A percentile compares a stretch with the other conserved stretches of the same genome.
phyloP scores from a whole-genome alignment of 2,797 vertebrate genomes.

The Dryobates pubescens region DNA sequence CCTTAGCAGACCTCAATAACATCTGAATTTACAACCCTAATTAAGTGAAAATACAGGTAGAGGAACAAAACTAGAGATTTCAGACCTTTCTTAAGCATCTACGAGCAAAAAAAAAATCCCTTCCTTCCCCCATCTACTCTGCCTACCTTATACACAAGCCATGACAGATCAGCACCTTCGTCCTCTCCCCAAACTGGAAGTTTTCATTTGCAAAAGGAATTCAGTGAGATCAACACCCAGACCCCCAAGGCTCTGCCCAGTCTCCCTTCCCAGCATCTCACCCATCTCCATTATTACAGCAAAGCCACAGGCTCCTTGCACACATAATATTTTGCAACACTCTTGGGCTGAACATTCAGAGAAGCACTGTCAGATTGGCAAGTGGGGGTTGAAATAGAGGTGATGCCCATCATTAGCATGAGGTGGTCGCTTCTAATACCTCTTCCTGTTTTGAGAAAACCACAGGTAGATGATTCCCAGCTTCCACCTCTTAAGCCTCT shows the following conservation, averaged over 20 bases:
- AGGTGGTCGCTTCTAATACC: neutral
- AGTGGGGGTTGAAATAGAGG: accelerated
- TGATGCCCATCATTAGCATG: accelerated
- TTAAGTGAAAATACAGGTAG: neutral
- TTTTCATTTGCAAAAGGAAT: neutral
- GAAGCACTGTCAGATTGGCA: neutral
- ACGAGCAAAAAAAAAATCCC: neutral
- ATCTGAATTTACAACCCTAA: neutral
- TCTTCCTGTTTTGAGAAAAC: neutral
- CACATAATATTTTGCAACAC: neutral
- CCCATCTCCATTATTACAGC: accelerated
- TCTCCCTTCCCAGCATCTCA: neutral
- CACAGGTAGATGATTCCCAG: neutral
- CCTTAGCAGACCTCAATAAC: neutral
- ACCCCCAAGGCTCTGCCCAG: accelerated
- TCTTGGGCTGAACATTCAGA: neutral
- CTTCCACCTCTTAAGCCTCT: neutral
- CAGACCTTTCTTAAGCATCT: neutral
- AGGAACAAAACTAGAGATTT: neutral
- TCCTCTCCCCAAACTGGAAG: accelerated
- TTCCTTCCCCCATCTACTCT: neutral
- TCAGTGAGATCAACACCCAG: neutral
- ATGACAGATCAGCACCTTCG: accelerated
- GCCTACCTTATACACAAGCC: neutral
- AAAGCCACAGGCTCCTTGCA: neutral